Evolutionary conservation across 64 coral and sea anemone genomes (phyloP).

Genomic region (Porites australiensis): DNA sequence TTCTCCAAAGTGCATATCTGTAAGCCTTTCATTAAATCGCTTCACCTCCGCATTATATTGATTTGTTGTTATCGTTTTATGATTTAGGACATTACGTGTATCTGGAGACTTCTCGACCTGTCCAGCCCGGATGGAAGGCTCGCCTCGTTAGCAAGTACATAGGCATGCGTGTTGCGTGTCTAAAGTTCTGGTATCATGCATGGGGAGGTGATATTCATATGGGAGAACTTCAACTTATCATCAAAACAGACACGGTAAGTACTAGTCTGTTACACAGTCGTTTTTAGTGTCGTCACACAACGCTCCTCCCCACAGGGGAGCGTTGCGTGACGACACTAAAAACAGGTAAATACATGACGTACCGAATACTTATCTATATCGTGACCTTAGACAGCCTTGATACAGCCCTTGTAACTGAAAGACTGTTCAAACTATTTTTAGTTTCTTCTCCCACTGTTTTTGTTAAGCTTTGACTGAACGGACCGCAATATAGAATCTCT

Average conservation of each 20-base stretch:
- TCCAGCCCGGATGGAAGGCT: constrained; percentile 62
- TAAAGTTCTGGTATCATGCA: constrained; percentile 87
- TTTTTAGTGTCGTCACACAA: not conserved
- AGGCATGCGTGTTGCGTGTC: constrained; percentile 72
- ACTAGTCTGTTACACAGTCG: not conserved
- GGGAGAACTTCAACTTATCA: constrained; percentile 48
- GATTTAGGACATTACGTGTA: constrained; percentile 75
- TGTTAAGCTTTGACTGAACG: too few relatives aligned
- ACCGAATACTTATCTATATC: too few relatives aligned
- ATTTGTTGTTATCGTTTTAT: not conserved
- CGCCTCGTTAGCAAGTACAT: constrained; percentile 75
- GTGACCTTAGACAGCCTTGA: too few relatives aligned
- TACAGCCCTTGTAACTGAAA: too few relatives aligned
- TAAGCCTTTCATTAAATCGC: too few relatives aligned
- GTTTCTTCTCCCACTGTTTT: too few relatives aligned
- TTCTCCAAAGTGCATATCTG: too few relatives aligned
- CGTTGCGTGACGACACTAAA: not conserved
- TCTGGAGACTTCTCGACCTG: constrained; percentile 81
- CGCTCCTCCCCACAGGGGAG: not conserved
- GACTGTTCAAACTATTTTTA: too few relatives aligned
- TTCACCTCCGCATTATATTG: too few relatives aligned
- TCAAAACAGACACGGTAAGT: constrained; percentile 50
- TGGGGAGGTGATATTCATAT: constrained; percentile 73
- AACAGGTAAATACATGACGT: too few relatives aligned
- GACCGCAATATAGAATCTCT: too few relatives aligned